Evolutionary conservation across 2,797 vertebrate species (phyloP).

Genomic region (Diplodus sargus): DNA sequence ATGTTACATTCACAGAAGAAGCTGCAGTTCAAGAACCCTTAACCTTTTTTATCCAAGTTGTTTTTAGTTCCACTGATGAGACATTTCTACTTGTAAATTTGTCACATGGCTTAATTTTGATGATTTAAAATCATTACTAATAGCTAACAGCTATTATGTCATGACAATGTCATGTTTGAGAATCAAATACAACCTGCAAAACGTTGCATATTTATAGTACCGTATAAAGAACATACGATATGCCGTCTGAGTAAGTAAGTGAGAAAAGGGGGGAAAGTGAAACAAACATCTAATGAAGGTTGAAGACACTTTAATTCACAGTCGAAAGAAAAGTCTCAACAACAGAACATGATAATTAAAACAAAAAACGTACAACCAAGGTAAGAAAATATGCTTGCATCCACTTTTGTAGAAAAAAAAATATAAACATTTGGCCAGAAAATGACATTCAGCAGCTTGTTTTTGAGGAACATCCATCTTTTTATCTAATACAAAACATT

Average conservation of each 20-base stretch:
- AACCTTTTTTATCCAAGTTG: neutral
- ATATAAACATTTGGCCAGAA: neutral
- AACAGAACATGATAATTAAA: neutral
- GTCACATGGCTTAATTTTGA: too few relatives aligned
- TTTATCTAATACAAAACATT: neutral
- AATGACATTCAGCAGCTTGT: neutral
- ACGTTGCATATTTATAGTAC: neutral
- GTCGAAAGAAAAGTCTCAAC: neutral
- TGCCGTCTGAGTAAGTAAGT: neutral
- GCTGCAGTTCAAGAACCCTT: neutral
- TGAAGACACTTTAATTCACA: neutral
- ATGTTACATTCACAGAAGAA: neutral
- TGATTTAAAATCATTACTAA: too few relatives aligned
- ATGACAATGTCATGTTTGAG: too few relatives aligned
- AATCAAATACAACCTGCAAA: neutral
- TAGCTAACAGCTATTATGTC: too few relatives aligned
- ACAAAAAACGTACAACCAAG: neutral
- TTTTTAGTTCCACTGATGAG: too few relatives aligned
- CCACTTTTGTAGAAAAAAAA: neutral
- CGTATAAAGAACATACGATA: neutral
- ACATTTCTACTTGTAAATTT: too few relatives aligned
- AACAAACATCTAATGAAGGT: neutral
- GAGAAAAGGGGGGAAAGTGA: neutral
- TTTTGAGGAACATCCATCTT: neutral
- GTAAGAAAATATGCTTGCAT: neutral